These are phyloP conservation scores for Pseudochaenichthys georgianus DNA, from an alignment of 2,797 vertebrate species.

Conservation along the genomic window DNA sequence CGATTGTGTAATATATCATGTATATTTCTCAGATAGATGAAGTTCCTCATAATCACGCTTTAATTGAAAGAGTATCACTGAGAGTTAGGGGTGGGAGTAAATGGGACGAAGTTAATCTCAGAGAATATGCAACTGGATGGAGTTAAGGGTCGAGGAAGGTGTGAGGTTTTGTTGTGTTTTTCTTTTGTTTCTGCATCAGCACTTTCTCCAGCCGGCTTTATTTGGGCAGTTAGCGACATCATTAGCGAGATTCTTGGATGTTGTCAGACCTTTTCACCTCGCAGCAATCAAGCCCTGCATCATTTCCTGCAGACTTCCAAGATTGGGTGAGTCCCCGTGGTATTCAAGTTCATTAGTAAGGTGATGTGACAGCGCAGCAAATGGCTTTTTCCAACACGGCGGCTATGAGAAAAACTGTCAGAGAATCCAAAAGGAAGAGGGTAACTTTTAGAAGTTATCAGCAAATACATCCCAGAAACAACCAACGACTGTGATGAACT, in stretches of 20 bases:
- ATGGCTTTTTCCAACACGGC: conserved; percentile 32
- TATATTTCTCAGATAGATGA: conserved; percentile 62
- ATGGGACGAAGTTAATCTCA: conserved; percentile 55
- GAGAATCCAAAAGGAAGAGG: conserved; percentile 16
- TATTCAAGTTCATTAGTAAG: conserved; percentile 69
- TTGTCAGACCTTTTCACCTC: conserved; percentile 69
- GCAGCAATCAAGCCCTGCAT: conserved; percentile 50
- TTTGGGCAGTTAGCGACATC: conserved; percentile 69
- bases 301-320: conserved; percentile 54
- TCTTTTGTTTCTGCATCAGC: conserved; percentile 56
- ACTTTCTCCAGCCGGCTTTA: conserved; percentile 53
- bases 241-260: conserved; percentile 67
- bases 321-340: conserved; percentile 54
- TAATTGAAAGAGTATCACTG: conserved; percentile 70
- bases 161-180: conserved; percentile 25
- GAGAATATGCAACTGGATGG: conserved; percentile 49
- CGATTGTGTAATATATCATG: conserved; percentile 53
- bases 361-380: conserved; percentile 54
- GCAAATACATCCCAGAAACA: conserved; percentile 12
- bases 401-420: neutral
- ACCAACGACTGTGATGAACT: neutral
- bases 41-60: conserved; percentile 59
- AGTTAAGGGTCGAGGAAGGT: conserved; percentile 37
- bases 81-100: conserved; percentile 48
- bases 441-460: neutral